phyloP scores from a whole-genome alignment of 2,888 invertebrate species.

The Timema podura region DNA sequence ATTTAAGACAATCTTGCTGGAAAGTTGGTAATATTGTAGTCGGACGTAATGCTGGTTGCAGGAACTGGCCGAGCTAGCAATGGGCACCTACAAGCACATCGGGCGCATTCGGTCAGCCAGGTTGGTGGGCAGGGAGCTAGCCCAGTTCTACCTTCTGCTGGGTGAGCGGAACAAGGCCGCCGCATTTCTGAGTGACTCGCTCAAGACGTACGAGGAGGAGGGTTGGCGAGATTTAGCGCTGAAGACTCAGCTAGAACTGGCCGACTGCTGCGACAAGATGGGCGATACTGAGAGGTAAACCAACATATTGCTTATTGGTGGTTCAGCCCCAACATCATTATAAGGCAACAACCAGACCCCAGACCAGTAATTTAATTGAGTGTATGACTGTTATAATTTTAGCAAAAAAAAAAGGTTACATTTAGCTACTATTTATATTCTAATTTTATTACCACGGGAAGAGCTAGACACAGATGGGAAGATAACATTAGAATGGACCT shows the following conservation, averaged over 20 bases:
- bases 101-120: constrained; percentile 77
- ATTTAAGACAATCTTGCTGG: too few relatives aligned
- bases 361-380: background rate
- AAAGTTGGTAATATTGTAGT: too few relatives aligned
- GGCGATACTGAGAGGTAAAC: constrained; percentile 65
- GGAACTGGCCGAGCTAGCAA: constrained; percentile 90
- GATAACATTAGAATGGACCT: too few relatives aligned
- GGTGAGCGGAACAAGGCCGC: constrained; percentile 86
- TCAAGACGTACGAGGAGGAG: constrained; percentile 82
- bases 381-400: background rate
- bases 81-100: constrained; percentile 91
- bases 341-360: too few relatives aligned
- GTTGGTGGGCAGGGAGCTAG: constrained; percentile 82
- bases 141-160: constrained; percentile 82
- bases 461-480: too few relatives aligned
- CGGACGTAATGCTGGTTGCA: constrained; percentile 35
- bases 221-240: constrained; percentile 82
- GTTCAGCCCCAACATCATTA: too few relatives aligned
- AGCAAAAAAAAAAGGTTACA: background rate
- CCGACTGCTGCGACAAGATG: constrained; percentile 78
- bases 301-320: too few relatives aligned
- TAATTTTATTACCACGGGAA: too few relatives aligned
- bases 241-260: constrained; percentile 77
- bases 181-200: constrained; percentile 79
- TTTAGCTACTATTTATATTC: background rate